Base-by-base conservation (phyloP, 1,140 invertebrate genomes). In the Musca domestica region DNA sequence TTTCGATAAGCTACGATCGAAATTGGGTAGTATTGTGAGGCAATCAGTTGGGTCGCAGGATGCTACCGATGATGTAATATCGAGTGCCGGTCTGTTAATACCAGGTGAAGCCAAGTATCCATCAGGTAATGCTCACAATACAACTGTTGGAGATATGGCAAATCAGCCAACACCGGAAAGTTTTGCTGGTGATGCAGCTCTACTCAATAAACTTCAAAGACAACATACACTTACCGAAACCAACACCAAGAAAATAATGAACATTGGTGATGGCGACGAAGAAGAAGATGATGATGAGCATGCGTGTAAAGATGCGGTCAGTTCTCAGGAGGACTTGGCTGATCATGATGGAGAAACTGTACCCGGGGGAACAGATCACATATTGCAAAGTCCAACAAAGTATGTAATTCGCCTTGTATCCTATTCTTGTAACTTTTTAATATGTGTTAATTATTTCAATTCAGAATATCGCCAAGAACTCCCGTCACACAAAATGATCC, bases 401-500 rank as follows among this genome's bases (percentile, higher is more conserved):
- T 85, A 41, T 73, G 68, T 70, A 54, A 49, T 17, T n/a, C n/a
- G 10, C 0, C 5, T 14, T 25, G 3, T 56, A 2, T 46, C 15
- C 15, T 46, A 46, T 12, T 12, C 23, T 12, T 25, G 1, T 1
- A 27, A 69, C 67, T 49, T 25, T 17, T 66, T 27, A 51, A 68
- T 46, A 34, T 14, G 41, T 20, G 27, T 23, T 47, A 48, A 49
- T 12, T 41, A 41, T 41, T 27, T 20, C 48, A 63, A 30, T 51
- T 30, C 49, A 90, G 89, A 78, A 82, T 89, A 68, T 87, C 87
- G 23, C 86, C 89, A 19, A 85, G 93, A 51, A 94, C 92, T 20
- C 91, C 92, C 2, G 92, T 96, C 1, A 92, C 94, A 2, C 88
- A 94, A 77, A 95, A 95, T 80, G 95, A 96, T 85, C 95, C 95